Evolutionary conservation across 2,113 vertebrate genomes (phyloP).

Genomic region (Bubo blakistoni): DNA sequence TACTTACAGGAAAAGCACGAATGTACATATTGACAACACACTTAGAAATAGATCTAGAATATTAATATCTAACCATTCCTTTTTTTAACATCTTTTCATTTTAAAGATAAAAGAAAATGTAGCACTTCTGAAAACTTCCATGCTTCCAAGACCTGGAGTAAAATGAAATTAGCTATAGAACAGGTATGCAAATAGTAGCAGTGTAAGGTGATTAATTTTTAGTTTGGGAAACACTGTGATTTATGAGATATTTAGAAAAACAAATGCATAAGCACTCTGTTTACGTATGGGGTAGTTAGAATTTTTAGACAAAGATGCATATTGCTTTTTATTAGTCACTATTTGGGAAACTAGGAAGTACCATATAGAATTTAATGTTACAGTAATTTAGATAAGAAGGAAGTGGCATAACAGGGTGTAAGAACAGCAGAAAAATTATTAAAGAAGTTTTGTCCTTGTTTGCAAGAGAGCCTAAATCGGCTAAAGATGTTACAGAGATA

Average conservation of each 20-base stretch:
- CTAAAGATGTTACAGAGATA: constrained; percentile 49
- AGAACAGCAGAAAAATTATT: constrained; percentile 68
- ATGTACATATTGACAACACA: background rate
- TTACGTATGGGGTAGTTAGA: background rate
- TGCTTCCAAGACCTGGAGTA: background rate
- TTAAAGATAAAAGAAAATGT: background rate
- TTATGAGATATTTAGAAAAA: background rate
- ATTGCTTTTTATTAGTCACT: background rate
- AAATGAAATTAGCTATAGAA: background rate
- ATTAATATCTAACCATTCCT: background rate
- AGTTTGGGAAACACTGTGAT: background rate
- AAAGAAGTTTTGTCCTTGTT: constrained; percentile 51
- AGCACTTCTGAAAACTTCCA: background rate
- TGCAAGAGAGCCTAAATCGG: constrained; percentile 7
- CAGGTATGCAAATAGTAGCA: background rate
- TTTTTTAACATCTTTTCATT: background rate
- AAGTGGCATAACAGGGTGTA: constrained; percentile 34
- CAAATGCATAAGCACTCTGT: background rate
- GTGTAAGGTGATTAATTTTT: background rate
- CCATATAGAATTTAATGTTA: background rate
- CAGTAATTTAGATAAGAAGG: background rate
- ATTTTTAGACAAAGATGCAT: background rate
- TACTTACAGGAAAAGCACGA: background rate
- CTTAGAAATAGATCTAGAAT: background rate
- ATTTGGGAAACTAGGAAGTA: background rate